Base-by-base conservation (phyloP, 1,140 invertebrate species). In the Caenorhabditis tropicalis region DNA sequence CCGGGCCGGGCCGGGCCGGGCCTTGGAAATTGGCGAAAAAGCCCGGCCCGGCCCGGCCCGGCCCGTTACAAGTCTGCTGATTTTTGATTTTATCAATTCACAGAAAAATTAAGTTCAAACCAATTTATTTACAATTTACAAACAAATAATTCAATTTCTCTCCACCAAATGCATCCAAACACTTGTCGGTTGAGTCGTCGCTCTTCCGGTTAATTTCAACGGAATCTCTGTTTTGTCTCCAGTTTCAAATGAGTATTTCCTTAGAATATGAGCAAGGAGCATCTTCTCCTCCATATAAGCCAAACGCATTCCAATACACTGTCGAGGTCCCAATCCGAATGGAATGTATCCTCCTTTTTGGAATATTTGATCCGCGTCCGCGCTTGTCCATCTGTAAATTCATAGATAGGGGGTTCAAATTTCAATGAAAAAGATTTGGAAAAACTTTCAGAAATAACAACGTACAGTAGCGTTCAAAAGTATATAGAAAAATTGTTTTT, bases 271-370 rank as follows among this genome's bases (percentile, higher is more conserved):
- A 0, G 86, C 86, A 2, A 91, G 46, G 4, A 88, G 87, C 36
- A 91, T 81, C 70, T 91, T 91, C 65, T 90, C 81, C 70, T 91
- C 88, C 82, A 91, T 65, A 79, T 89, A 81, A 6, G 90, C 90
- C 43, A 91, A 81, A 49, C 91, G 60, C 85, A 90, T 87, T 48
- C 91, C 91, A 33, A 91, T 88, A 83, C 91, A 91, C 27, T 84
- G 85, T 12, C 91, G 80, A 1, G 91, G 91, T 5, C 91, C 91
- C 10, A 33, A 85, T 15, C 89, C 90, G 46, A 90, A 91, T 31
- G 90, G 87, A 15, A 90, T 48, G 51, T 87, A 88, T 39, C 83
- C 86, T 4, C 58, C 31, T 36, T 65, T 65, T 65, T 65, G 58
- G 58, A 74, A 80, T 5, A 46, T 29, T 16, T 82, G 65, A 21